A percentile compares a stretch with the other conserved stretches of the same genome.
Evolutionary conservation across 2,797 vertebrate species (phyloP).

Genomic region (Micropoecilia bifurca): DNA sequence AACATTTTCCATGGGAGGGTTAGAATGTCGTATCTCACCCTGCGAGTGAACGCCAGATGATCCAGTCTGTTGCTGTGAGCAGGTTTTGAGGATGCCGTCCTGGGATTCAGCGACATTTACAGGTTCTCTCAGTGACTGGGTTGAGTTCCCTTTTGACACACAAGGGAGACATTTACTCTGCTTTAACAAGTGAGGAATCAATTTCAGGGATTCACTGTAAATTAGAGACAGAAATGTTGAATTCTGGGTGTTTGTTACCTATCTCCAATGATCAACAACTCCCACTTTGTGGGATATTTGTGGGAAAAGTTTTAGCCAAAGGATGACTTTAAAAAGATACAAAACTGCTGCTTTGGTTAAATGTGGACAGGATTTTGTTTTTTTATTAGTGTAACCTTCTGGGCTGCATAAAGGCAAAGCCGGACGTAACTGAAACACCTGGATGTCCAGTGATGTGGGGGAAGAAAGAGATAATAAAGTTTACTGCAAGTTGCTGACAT

Average conservation of each 20-base stretch:
- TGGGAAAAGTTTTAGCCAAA: no score
- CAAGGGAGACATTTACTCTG: not conserved
- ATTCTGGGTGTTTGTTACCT: not conserved
- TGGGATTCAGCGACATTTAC: slow-evolving; percentile 42
- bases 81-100: slow-evolving; percentile 40
- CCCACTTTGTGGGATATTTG: no score
- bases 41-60: slow-evolving; percentile 62
- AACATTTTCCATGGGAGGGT: not conserved
- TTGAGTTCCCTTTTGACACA: slow-evolving; percentile 64
- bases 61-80: slow-evolving; percentile 53
- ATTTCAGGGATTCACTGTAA: not conserved
- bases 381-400: not conserved
- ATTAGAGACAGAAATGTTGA: not conserved
- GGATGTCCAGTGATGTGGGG: not conserved
- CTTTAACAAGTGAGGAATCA: not conserved
- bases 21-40: slow-evolving; percentile 56
- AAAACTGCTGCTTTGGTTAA: not conserved
- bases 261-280: no score
- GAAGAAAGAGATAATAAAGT: not conserved
- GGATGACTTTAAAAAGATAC: no score
- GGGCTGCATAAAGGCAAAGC: not conserved
- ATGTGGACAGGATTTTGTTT: not conserved
- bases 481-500: not conserved
- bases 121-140: slow-evolving; percentile 73
- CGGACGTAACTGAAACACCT: not conserved